Conservation (phyloP, 2,888 invertebrate genomes). For the Pyralis farinalis region DNA sequence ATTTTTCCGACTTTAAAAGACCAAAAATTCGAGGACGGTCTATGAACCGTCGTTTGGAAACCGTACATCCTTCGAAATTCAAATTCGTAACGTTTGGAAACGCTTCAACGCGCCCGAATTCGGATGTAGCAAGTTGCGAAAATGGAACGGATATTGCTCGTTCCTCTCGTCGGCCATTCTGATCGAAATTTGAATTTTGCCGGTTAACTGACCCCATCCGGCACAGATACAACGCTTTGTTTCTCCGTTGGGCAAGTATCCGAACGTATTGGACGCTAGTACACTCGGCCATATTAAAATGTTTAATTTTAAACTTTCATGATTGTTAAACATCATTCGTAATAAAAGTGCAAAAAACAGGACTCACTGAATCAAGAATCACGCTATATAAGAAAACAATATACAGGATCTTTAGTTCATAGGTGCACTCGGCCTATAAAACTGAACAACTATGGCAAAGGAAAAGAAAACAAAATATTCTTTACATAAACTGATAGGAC, state of each 20-base stretch:
- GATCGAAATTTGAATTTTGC: conserved; percentile 78
- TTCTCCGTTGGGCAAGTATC: conserved; percentile 48
- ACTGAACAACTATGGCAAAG: too few species aligned
- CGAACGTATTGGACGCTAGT: conserved; percentile 24
- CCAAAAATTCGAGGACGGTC: not conserved
- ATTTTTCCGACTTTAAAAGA: too few species aligned
- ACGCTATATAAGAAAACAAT: too few species aligned
- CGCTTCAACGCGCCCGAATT: conserved; percentile 64
- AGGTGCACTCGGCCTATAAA: too few species aligned
- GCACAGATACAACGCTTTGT: conserved; percentile 55
- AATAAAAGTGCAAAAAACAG: too few species aligned
- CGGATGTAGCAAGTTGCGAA: conserved; percentile 66
- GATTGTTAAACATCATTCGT: too few species aligned
- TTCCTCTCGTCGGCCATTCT: conserved; percentile 70
- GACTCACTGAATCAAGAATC: too few species aligned
- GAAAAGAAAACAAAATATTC: too few species aligned
- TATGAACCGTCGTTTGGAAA: conserved; percentile 11
- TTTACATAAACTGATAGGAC: too few species aligned
- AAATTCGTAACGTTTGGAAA: conserved; percentile 51
- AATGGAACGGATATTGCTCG: conserved; percentile 78
- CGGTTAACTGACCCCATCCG: conserved; percentile 75
- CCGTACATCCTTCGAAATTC: conserved; percentile 37
- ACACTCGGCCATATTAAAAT: conserved; percentile 2
- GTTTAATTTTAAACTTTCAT: too few species aligned
- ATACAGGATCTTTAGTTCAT: too few species aligned